phyloP scores from a whole-genome alignment of 2,888 invertebrate genomes.

The Dyspetes luteomarginatus region DNA sequence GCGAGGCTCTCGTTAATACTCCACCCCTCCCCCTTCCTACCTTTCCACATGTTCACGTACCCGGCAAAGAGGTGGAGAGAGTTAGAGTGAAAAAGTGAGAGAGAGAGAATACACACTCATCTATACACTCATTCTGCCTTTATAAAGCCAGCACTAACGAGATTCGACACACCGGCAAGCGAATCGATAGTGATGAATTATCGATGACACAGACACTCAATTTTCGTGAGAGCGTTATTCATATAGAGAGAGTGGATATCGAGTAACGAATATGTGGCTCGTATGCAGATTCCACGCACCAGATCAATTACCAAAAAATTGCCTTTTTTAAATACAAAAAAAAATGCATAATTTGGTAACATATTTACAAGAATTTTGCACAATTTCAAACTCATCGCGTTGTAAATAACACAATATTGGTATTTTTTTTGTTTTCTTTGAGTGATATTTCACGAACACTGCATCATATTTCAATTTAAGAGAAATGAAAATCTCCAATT shows the following conservation, averaged over 20 bases:
- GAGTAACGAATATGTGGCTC: conserved; percentile 30
- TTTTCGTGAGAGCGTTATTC: conserved; percentile 56
- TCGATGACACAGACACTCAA: conserved; percentile 65
- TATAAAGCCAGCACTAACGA: conserved; percentile 47
- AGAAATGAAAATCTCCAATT: too few species aligned
- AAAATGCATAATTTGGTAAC: too few species aligned
- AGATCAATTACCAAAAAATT: background rate
- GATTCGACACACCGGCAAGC: conserved; percentile 53
- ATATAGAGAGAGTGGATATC: conserved; percentile 35
- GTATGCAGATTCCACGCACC: background rate
- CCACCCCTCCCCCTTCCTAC: background rate
- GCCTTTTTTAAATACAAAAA: too few species aligned
- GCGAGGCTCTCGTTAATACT: conserved; percentile 58
- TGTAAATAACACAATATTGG: too few species aligned
- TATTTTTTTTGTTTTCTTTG: too few species aligned
- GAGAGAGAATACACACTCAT: background rate
- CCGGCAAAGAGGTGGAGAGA: conserved; percentile 5
- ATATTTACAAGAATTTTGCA: too few species aligned
- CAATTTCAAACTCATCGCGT: too few species aligned
- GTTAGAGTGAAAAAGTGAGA: background rate
- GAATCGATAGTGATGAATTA: conserved; percentile 65
- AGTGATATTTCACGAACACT: too few species aligned
- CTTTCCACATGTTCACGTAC: conserved; percentile 17
- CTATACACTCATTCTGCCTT: conserved; percentile 24
- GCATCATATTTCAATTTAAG: too few species aligned